Evolutionary conservation across 2,797 vertebrate species (phyloP).

Genomic region (Chelmon rostratus): DNA sequence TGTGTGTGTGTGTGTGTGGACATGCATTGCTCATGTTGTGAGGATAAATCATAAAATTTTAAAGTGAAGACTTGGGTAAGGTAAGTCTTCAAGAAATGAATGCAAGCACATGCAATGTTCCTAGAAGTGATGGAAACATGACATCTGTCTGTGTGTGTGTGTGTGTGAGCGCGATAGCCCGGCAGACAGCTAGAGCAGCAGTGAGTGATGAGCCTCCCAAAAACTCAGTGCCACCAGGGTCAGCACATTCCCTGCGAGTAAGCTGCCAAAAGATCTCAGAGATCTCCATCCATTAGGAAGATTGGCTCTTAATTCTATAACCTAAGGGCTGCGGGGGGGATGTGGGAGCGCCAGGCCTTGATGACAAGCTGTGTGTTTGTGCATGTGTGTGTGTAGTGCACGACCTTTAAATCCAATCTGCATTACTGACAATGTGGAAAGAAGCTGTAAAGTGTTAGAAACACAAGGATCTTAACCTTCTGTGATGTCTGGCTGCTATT

Average conservation of each 20-base stretch:
- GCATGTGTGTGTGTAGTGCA: slow-evolving; percentile 13
- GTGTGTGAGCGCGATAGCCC: background rate
- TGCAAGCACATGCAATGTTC: too few relatives aligned
- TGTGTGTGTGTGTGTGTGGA: background rate
- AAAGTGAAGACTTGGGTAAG: too few relatives aligned
- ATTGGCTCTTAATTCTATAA: slow-evolving; percentile 78
- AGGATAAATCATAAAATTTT: too few relatives aligned
- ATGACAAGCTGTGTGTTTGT: slow-evolving; percentile 45
- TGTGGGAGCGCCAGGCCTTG: slow-evolving; percentile 43
- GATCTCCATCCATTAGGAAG: slow-evolving; percentile 75
- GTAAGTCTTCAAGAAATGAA: too few relatives aligned
- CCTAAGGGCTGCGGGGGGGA: slow-evolving; percentile 42
- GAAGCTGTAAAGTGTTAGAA: slow-evolving; percentile 52
- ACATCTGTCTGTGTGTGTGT: background rate
- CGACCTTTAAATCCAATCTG: slow-evolving; percentile 84
- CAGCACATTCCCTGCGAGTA: slow-evolving; percentile 68
- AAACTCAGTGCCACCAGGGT: slow-evolving; percentile 46
- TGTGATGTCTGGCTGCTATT: slow-evolving; percentile 7
- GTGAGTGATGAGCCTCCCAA: slow-evolving; percentile 31
- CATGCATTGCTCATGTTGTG: too few relatives aligned
- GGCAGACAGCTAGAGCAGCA: slow-evolving; percentile 33
- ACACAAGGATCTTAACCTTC: slow-evolving; percentile 38
- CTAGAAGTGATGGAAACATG: too few relatives aligned
- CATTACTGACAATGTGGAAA: slow-evolving; percentile 68
- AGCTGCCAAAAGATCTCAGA: slow-evolving; percentile 66